Evolutionary conservation across 2,113 vertebrate species (phyloP), one percentile per base, ranked within the genome.

Genomic region (Gavialis gangeticus): DNA sequence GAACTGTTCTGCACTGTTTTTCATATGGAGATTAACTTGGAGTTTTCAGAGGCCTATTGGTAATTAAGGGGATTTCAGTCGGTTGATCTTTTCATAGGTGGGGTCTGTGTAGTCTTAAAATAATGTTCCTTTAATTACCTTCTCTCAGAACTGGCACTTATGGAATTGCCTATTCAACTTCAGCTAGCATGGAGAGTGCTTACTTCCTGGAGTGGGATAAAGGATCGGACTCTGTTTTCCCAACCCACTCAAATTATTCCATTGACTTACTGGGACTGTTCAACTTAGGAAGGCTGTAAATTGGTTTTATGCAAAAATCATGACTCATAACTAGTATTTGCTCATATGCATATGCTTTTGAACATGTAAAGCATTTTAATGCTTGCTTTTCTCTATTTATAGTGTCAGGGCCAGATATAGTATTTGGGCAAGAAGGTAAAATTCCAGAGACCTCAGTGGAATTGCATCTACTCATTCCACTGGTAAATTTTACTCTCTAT

Each of bases 21-120:
- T 97, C 94, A 92, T 91, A 12, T 76, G 84, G 75, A 88, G 83
- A 86, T 94, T 92, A 92, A 88, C 19, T 37, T 89, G 88, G 88
- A 56, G 57, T 86, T 75, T 71, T 82, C 66, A 94, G 91, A 88
- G 91, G 88, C 80, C 55, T 89, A 85, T 82, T 94, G 87, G 79
- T 94, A 77, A 80, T 81, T 84, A 24, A 91, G 91, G 78, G 83
- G 94, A 78, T 92, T 96, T 93, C 96, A 91, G 95, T 96, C 93
- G 91, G 82, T 90, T 95, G 80, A 95, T 91, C 95, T 92, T 80
- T 88, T 81, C 94, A 87, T 94, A 89, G 89, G 87, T 93, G 89
- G 64, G 77, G 77, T 96, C 57, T 34, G 27, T 34, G 4, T 27
- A 75, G 85, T 55, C 87, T 88, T 37, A 71, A 71, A 71, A 6